Conservation (phyloP, 2,797 vertebrate genomes). For the Malacoraja senta region DNA sequence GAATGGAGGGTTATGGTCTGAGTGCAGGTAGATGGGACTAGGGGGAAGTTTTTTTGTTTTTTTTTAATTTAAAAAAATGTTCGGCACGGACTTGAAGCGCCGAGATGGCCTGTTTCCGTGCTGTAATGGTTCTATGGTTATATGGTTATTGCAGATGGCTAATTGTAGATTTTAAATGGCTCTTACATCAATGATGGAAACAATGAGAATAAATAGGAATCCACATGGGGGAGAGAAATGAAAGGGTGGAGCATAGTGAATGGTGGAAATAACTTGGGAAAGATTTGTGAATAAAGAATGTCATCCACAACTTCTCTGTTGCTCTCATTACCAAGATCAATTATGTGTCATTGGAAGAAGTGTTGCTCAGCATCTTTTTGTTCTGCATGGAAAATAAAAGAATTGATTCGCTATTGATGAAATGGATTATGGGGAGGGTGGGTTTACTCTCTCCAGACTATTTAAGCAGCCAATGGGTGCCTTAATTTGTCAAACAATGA, state of each 20-base stretch:
- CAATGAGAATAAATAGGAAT: background rate
- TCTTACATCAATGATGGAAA: background rate
- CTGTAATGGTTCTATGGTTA: too few species aligned
- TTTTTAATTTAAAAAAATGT: too few species aligned
- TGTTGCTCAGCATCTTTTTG: background rate
- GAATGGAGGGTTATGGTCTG: too few species aligned
- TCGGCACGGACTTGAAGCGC: too few species aligned
- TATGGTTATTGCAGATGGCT: background rate
- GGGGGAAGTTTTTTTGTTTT: too few species aligned
- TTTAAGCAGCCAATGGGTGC: too few species aligned
- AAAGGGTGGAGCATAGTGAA: background rate
- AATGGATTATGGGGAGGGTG: too few species aligned
- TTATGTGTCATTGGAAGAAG: background rate
- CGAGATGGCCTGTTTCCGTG: too few species aligned
- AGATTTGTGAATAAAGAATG: background rate
- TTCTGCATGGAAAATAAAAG: background rate
- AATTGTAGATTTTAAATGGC: background rate
- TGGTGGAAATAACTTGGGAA: background rate
- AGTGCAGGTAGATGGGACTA: too few species aligned
- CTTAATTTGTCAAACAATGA: background rate
- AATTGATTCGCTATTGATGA: background rate
- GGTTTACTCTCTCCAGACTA: too few species aligned
- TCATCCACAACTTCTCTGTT: background rate
- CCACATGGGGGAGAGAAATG: background rate
- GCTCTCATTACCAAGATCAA: background rate